Evolutionary conservation across 2,888 invertebrate genomes (phyloP).

Genomic region (Amphipyra berbera): DNA sequence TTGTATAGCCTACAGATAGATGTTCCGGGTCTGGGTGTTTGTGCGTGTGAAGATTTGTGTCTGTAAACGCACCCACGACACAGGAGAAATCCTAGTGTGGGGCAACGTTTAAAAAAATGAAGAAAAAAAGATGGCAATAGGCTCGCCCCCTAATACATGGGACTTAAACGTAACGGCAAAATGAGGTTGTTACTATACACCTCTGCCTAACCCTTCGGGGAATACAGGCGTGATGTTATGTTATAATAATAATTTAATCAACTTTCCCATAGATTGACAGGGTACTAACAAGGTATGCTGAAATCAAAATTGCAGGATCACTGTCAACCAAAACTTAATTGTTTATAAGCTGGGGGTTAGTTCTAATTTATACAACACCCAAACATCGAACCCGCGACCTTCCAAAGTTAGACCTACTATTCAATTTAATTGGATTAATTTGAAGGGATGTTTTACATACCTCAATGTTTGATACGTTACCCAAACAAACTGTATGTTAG

Average conservation of each 20-base stretch:
- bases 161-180: no score
- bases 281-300: not conserved
- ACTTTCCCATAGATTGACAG: not conserved
- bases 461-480: slow-evolving; percentile 18
- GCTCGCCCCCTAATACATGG: no score
- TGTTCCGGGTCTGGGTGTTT: no score
- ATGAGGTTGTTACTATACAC: no score
- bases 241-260: not conserved
- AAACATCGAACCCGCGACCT: slow-evolving; percentile 29
- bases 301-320: slow-evolving; percentile 38
- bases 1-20: no score
- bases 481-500: slow-evolving; percentile 15
- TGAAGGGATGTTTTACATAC: slow-evolving; percentile 31
- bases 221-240: no score
- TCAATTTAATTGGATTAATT: slow-evolving; percentile 55
- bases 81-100: no score
- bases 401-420: slow-evolving; percentile 29
- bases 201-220: no score
- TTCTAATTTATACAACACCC: slow-evolving; percentile 45
- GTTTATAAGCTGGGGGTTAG: slow-evolving; percentile 31
- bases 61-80: no score
- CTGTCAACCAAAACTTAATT: slow-evolving; percentile 47
- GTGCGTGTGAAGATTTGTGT: no score
- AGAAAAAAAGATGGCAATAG: no score
- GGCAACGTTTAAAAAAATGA: no score